Percentiles rank a stretch among this genome's conserved stretches.
Evolutionary conservation across 2,888 invertebrate species (phyloP).

Genomic region (Nephrotoma flavescens): DNA sequence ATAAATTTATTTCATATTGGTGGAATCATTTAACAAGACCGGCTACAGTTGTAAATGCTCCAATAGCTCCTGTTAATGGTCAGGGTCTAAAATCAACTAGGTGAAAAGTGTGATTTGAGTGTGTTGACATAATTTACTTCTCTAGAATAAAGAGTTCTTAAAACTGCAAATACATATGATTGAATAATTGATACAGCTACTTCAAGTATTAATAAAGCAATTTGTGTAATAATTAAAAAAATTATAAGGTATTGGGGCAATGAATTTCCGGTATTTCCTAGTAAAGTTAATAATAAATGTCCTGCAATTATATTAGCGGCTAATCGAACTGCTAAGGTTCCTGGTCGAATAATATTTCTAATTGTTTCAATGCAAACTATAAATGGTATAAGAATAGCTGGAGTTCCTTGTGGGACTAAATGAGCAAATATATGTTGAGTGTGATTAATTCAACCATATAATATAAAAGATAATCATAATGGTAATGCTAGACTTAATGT

Average conservation of each 20-base stretch:
- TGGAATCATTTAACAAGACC: constrained; percentile 49
- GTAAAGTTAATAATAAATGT: constrained; percentile 47
- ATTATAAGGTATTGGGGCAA: constrained; percentile 14
- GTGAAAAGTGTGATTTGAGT: constrained; percentile 10
- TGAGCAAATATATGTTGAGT: constrained; percentile 49
- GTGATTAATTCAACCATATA: constrained; percentile 47
- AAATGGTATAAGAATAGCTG: constrained; percentile 47
- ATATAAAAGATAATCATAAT: constrained; percentile 48
- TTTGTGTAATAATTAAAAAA: constrained; percentile 28
- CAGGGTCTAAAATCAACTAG: neutral
- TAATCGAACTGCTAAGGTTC: constrained; percentile 36
- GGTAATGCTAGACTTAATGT: no score
- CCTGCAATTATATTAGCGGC: constrained; percentile 47
- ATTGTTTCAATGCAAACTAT: constrained; percentile 61
- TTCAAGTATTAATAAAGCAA: constrained; percentile 35
- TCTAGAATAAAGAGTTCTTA: no score
- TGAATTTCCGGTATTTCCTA: constrained; percentile 33
- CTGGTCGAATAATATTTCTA: constrained; percentile 49
- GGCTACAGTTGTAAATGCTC: constrained; percentile 39
- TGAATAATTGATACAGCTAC: constrained; percentile 37
- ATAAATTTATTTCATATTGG: constrained; percentile 24
- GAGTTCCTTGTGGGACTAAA: constrained; percentile 53
- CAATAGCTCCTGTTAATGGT: constrained; percentile 14
- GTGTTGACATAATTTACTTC: no score
- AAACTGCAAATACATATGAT: no score